Evolutionary conservation across 2,888 invertebrate genomes (phyloP).

Genomic region (Noctua janthe): DNA sequence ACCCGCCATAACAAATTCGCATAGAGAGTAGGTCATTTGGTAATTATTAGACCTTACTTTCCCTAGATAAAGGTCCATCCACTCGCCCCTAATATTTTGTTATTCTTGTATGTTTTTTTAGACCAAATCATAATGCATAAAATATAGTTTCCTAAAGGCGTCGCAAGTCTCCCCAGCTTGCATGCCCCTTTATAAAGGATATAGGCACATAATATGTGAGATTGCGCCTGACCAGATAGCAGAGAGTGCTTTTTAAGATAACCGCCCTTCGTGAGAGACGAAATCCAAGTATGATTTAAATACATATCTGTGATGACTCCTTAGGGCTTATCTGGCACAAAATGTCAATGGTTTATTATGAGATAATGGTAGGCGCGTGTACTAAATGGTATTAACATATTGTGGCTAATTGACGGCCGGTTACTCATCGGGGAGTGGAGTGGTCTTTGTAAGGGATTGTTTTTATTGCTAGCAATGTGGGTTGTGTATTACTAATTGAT

Average conservation of each 20-base stretch:
- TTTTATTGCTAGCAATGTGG: slow-evolving; percentile 29
- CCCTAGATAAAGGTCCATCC: too few species aligned
- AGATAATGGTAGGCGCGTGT: slow-evolving; percentile 52
- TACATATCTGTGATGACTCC: slow-evolving; percentile 65
- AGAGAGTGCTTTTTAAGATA: slow-evolving; percentile 84
- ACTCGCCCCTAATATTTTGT: background rate
- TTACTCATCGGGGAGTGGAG: slow-evolving; percentile 34
- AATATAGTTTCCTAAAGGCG: background rate
- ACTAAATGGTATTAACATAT: slow-evolving; percentile 59
- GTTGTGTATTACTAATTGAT: slow-evolving; percentile 8
- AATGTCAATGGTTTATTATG: slow-evolving; percentile 65
- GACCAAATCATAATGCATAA: background rate
- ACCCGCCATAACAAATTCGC: too few species aligned
- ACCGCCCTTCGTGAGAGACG: slow-evolving; percentile 71
- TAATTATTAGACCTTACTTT: too few species aligned
- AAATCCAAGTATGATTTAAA: slow-evolving; percentile 83
- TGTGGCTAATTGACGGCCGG: slow-evolving; percentile 47
- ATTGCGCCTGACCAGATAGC: slow-evolving; percentile 74
- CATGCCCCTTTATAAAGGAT: slow-evolving; percentile 64
- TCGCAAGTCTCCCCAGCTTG: slow-evolving; percentile 22
- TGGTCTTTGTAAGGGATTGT: slow-evolving; percentile 10
- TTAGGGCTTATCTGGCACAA: slow-evolving; percentile 63
- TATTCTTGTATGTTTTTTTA: background rate
- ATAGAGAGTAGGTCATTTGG: too few species aligned
- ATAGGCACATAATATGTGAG: slow-evolving; percentile 72